These are phyloP conservation scores for Tapirus indicus DNA, from an alignment of 2,797 vertebrate genomes.

Conservation along the genomic window DNA sequence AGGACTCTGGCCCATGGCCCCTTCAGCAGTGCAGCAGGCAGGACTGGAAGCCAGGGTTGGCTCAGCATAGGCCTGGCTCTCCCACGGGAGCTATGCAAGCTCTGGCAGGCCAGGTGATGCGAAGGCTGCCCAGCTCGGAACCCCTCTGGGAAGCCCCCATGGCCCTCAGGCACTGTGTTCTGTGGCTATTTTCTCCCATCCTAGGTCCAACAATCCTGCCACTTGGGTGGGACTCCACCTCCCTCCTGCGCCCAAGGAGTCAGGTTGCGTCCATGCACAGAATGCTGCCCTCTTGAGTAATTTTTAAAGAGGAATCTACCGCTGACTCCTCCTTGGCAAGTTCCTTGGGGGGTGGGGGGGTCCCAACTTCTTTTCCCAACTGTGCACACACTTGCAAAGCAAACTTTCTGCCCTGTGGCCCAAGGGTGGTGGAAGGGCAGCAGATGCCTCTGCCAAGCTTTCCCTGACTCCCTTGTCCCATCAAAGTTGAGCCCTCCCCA, in stretches of 20 bases:
- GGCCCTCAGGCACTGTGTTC: not conserved
- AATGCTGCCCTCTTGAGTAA: not conserved
- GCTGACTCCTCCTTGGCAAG: not conserved
- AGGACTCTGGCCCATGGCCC: not conserved
- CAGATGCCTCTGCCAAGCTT: not conserved
- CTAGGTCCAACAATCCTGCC: not conserved
- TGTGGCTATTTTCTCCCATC: not conserved
- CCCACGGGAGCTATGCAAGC: not conserved
- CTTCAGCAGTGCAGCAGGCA: not conserved
- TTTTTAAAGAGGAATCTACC: not conserved
- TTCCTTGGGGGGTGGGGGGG: not conserved
- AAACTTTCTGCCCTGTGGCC: not conserved
- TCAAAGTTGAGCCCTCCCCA: not conserved
- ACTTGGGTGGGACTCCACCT: not conserved
- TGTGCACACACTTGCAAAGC: not conserved
- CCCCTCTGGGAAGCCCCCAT: not conserved
- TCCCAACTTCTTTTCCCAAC: not conserved
- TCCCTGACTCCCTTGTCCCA: too few relatives aligned
- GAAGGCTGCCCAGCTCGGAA: not conserved
- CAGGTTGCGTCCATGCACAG: not conserved
- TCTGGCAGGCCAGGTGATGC: not conserved
- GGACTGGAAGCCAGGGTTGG: not conserved
- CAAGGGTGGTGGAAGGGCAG: not conserved
- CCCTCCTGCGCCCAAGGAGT: not conserved
- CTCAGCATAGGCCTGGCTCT: not conserved